phyloP scores from a whole-genome alignment of 2,888 invertebrate genomes.

The Drosophila koepferae region DNA sequence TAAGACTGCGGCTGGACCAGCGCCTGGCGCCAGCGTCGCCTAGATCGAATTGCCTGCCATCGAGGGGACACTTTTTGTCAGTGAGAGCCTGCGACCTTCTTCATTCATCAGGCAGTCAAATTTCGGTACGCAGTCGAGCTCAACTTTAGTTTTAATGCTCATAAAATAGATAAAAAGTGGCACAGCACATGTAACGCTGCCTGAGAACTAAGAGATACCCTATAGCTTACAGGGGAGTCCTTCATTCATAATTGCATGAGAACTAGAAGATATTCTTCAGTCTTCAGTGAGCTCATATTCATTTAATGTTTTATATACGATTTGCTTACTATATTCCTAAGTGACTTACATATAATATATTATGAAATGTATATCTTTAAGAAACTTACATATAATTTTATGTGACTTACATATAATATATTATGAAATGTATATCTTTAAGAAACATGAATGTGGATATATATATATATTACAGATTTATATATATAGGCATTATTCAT shows the following conservation, averaged over 20 bases:
- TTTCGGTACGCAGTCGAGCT: slow-evolving; percentile 16
- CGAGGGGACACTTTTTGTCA: slow-evolving; percentile 24
- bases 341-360: no score
- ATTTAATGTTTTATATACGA: no score
- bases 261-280: background rate
- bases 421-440: no score
- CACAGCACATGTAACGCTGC: slow-evolving; percentile 7
- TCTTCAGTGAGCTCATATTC: background rate
- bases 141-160: slow-evolving; percentile 3
- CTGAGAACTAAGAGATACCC: background rate
- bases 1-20: slow-evolving; percentile 35
- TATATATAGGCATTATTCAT: no score
- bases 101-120: slow-evolving; percentile 50
- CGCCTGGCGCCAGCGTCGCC: slow-evolving; percentile 66
- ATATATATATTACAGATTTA: no score
- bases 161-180: slow-evolving; percentile 24
- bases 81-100: slow-evolving; percentile 36
- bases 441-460: no score
- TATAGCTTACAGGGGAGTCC: background rate
- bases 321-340: no score
- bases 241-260: background rate
- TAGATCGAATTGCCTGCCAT: slow-evolving; percentile 12
- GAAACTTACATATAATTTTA: no score
- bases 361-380: no score
- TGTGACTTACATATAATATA: no score